A percentile compares a stretch with the other conserved stretches of the same genome.
Conservation (phyloP, 2,888 invertebrate species). For the Brachynemurus nebulosus region DNA sequence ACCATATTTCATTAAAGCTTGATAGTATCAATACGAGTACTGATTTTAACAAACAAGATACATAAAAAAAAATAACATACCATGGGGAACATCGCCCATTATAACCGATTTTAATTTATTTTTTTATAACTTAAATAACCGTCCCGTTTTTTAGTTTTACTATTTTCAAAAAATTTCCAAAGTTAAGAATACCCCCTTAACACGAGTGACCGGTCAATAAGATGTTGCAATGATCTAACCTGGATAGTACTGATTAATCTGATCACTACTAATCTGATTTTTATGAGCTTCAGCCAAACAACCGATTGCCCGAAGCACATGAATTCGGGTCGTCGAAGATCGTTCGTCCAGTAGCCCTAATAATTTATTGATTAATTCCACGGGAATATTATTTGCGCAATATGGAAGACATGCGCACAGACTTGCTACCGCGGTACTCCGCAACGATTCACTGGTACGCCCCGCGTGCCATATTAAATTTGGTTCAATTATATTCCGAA, state of each 20-base stretch:
- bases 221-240: conserved; percentile 29
- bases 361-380: conserved; percentile 18
- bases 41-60: no score
- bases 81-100: no score
- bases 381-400: conserved; percentile 23
- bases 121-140: no score
- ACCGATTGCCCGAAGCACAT: conserved; percentile 42
- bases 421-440: conserved; percentile 61
- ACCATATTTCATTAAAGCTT: no score
- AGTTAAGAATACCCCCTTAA: no score
- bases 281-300: conserved; percentile 31
- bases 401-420: conserved; percentile 50
- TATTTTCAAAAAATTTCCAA: no score
- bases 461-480: conserved; percentile 70
- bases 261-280: conserved; percentile 33
- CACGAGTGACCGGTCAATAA: no score
- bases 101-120: no score
- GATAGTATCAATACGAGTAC: no score
- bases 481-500: conserved; percentile 50
- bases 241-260: conserved; percentile 47
- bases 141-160: no score
- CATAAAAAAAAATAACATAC: no score
- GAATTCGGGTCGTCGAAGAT: conserved; percentile 42
- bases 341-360: conserved; percentile 41
- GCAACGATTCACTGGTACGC: conserved; percentile 57